These are phyloP conservation scores for Papilio protenor DNA, from an alignment of 2,888 invertebrate genomes.

Conservation along the genomic window DNA sequence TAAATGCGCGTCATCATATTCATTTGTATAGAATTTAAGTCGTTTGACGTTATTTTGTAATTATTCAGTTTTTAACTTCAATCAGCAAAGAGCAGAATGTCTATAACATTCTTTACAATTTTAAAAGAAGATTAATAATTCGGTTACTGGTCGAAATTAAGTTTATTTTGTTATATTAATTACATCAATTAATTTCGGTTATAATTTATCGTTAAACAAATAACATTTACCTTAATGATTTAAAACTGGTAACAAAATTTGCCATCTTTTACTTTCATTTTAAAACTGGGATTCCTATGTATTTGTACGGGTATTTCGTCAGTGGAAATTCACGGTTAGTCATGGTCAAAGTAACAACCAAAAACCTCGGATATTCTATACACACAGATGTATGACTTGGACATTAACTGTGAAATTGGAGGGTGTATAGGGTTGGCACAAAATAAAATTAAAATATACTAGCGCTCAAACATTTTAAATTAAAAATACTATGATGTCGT, in stretches of 20 bases:
- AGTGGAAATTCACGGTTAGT: background rate
- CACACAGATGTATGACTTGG: conserved; percentile 7
- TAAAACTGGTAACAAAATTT: no score
- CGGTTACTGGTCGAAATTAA: no score
- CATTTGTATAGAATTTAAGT: background rate
- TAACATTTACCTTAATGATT: no score
- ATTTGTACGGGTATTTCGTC: background rate
- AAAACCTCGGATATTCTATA: background rate
- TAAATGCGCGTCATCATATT: background rate
- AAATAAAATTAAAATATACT: background rate
- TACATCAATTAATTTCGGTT: no score
- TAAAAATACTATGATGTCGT: background rate
- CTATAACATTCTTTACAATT: no score
- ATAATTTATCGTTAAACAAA: no score
- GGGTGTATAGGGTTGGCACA: conserved; percentile 16
- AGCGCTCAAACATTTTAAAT: background rate
- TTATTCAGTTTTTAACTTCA: no score
- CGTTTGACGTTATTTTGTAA: no score
- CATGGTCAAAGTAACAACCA: background rate
- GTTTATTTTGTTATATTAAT: no score
- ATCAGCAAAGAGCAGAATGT: no score
- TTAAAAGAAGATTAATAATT: no score
- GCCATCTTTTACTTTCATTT: background rate
- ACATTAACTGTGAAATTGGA: conserved; percentile 27
- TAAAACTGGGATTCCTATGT: no score